Evolutionary conservation across 1,140 invertebrate genomes (phyloP).

Genomic region (Drosophila sechellia): DNA sequence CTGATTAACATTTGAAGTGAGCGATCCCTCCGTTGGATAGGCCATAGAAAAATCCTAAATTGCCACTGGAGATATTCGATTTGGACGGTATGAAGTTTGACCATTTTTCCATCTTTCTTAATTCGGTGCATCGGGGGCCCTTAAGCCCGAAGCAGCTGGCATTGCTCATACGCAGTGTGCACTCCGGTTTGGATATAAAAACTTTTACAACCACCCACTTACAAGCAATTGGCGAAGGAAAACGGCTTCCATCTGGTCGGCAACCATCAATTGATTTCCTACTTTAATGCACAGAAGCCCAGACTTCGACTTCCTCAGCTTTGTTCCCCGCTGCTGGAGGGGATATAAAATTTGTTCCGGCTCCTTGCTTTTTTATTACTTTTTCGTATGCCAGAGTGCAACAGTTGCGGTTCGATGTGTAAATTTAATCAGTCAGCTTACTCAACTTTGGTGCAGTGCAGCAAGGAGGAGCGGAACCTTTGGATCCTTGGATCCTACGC

Average conservation of each 20-base stretch:
- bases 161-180: constrained; percentile 57
- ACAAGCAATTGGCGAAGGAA: constrained; percentile 62
- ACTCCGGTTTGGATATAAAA: constrained; percentile 32
- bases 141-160: constrained; percentile 9
- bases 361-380: constrained; percentile 31
- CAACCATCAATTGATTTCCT: constrained; percentile 63
- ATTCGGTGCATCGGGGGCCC: constrained; percentile 14
- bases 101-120: constrained; percentile 10
- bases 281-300: constrained; percentile 34
- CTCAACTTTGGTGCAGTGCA: constrained; percentile 57
- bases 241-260: constrained; percentile 54
- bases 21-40: constrained; percentile 18
- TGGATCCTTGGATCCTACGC: constrained; percentile 1
- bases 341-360: constrained; percentile 48
- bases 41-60: constrained; percentile 32
- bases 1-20: constrained; percentile 68
- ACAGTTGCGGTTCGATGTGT: constrained; percentile 73
- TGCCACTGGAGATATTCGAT: constrained; percentile 18
- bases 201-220: constrained; percentile 67
- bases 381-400: constrained; percentile 54
- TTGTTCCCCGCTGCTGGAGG: constrained; percentile 41
- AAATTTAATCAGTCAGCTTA: constrained; percentile 74
- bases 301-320: constrained; percentile 29
- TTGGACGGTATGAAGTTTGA: constrained; percentile 14
- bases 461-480: background rate